Conservation (phyloP, 2,888 invertebrate species). For the Pteria penguin region DNA sequence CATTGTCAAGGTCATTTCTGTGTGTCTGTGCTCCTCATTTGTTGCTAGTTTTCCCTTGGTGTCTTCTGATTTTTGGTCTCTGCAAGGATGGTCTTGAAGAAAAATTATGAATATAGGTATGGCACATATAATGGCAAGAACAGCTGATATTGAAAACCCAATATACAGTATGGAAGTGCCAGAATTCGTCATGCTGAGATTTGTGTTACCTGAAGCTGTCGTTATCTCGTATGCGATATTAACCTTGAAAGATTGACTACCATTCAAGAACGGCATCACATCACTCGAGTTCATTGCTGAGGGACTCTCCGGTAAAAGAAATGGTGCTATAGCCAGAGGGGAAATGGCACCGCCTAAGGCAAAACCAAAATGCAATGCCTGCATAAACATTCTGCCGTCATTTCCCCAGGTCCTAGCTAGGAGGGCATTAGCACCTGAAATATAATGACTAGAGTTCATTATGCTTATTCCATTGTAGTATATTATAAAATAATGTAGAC, state of each 20-base stretch:
- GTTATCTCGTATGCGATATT: no score
- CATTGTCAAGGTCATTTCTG: constrained; percentile 13
- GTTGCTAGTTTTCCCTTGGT: neutral
- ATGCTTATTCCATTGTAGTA: no score
- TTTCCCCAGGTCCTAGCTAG: constrained; percentile 43
- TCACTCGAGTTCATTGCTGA: no score
- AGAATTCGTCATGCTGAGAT: no score
- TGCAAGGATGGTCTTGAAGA: no score
- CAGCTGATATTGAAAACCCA: constrained; percentile 20
- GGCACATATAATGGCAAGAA: constrained; percentile 10
- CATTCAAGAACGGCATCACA: no score
- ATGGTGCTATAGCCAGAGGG: constrained; percentile 53
- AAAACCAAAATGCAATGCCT: constrained; percentile 52
- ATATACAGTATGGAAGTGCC: constrained; percentile 14
- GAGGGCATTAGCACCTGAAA: constrained; percentile 69
- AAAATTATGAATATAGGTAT: constrained; percentile 20
- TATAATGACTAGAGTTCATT: no score
- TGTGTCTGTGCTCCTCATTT: neutral
- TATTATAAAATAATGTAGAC: no score
- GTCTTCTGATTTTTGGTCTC: no score
- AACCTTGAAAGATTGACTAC: no score
- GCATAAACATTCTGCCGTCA: constrained; percentile 54
- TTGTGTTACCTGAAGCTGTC: no score
- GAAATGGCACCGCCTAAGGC: constrained; percentile 55
- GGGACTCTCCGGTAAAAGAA: constrained; percentile 42